Base-by-base conservation (phyloP, 2,888 invertebrate genomes). In the Empis livida region DNA sequence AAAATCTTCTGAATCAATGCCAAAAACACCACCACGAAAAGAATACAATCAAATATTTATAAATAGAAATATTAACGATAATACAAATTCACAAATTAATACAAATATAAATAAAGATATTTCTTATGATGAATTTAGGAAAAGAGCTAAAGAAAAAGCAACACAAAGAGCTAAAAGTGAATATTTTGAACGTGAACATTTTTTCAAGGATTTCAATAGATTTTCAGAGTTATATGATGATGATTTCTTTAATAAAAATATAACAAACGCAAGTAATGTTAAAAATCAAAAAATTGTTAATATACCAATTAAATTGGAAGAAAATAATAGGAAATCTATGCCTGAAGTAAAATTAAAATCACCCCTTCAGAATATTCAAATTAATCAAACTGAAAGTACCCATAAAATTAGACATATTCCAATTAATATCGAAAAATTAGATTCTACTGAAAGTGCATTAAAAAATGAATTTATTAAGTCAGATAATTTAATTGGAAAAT, bases 131-230 rank as follows among this genome's bases (percentile, higher is more conserved):
- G 65, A 66, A 61, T 67, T 64, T 63, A 56, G 68, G 68, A 67
- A 64, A 55, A 62, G 59, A 61, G 67, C 68, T 66, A 68, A 56
- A 42, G 56, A 67, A 51, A 61, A 59, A 41, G 48, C 52, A 43
- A 43, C 50, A 49, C 48, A 44, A 44, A 51, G 49, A 52, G 51
- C 48, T 48, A 57, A 50, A 55, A 52, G 49, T 49, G 53, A 53
- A 55, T 55, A 55, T 46, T 61, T 62, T 55, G 64, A 65, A 52
- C 61, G 59, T 54, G 67, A 68, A 51, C 62, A 59, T 53, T 57
- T 68, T 32, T 67, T 68, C 61, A 69, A 68, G 59, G 68, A 69
- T 56, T 68, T 69, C 50, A 67, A 69, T 47, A 60, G 63, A 32
- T 56, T 67, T n/a, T 65, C 68, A 4, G 63, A 63, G 49, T 60